phyloP scores from a whole-genome alignment of 2,797 vertebrate genomes.

The Bradypodion pumilum region DNA sequence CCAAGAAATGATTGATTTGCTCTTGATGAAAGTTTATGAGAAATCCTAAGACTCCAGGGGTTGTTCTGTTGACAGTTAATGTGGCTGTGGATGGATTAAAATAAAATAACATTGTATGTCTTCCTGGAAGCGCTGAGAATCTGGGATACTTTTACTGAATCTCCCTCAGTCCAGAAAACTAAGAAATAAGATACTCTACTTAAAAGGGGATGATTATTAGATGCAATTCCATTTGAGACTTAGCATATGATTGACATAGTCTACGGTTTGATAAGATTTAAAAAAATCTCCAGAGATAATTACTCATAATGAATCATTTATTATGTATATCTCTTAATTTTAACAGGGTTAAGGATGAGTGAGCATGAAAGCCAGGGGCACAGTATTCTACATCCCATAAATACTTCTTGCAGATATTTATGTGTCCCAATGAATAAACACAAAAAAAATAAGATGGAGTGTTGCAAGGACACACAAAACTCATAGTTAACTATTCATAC shows the following conservation, averaged over 20 bases:
- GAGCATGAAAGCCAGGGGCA: constrained; percentile 62
- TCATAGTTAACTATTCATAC: constrained; percentile 36
- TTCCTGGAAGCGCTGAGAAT: constrained; percentile 46
- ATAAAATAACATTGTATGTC: constrained; percentile 54
- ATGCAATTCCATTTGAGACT: constrained; percentile 58
- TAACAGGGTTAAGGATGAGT: constrained; percentile 61
- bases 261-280: constrained; percentile 63
- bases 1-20: constrained; percentile 58
- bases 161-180: constrained; percentile 27
- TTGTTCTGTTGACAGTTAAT: constrained; percentile 44
- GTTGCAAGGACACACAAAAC: constrained; percentile 27
- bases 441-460: constrained; percentile 33
- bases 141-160: constrained; percentile 21
- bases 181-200: constrained; percentile 57
- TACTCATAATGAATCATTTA: constrained; percentile 68
- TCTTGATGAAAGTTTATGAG: constrained; percentile 61
- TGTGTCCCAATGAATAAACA: constrained; percentile 44
- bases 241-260: constrained; percentile 62
- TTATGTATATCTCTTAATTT: constrained; percentile 67
- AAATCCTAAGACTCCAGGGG: constrained; percentile 48
- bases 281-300: constrained; percentile 67
- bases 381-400: constrained; percentile 56
- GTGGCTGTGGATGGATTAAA: constrained; percentile 42
- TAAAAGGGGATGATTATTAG: constrained; percentile 57
- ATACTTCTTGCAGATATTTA: constrained; percentile 62